phyloP scores from a whole-genome alignment of 1,140 invertebrate species.

The Saccostrea cuccullata region DNA sequence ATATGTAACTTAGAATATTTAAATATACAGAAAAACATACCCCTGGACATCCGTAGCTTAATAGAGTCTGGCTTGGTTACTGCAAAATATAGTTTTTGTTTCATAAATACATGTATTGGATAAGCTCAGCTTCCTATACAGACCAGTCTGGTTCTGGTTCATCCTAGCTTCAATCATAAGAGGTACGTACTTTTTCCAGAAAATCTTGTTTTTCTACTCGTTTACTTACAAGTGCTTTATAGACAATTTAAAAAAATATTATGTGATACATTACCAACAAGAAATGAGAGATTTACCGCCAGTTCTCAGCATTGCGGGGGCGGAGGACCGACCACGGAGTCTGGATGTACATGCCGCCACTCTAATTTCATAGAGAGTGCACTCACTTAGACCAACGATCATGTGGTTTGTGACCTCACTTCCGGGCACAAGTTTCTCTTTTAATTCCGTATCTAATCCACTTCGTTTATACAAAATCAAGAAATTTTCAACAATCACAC shows the following conservation, averaged over 20 bases:
- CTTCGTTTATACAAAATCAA: conserved; percentile 48
- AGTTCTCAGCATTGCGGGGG: conserved; percentile 51
- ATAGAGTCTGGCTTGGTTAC: neutral
- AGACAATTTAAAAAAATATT: neutral
- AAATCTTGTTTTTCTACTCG: no score
- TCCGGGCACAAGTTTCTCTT: conserved; percentile 55
- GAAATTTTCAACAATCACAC: conserved; percentile 51
- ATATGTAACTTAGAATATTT: neutral
- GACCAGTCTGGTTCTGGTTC: no score
- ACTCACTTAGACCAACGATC: conserved; percentile 45
- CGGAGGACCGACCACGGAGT: conserved; percentile 42
- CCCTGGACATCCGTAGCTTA: neutral
- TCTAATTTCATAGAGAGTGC: conserved; percentile 53
- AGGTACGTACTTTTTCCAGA: no score
- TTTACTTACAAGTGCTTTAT: no score
- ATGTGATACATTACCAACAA: neutral
- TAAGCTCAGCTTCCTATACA: no score
- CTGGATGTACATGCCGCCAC: conserved; percentile 48
- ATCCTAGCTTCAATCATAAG: no score
- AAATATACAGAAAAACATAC: neutral
- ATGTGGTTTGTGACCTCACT: conserved; percentile 44
- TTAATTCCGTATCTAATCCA: conserved; percentile 48
- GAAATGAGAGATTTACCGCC: conserved; percentile 45
- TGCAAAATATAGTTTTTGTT: neutral
- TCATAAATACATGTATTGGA: no score